phyloP scores from a whole-genome alignment of 2,797 vertebrate species.

The Tokudaia muenninki region DNA sequence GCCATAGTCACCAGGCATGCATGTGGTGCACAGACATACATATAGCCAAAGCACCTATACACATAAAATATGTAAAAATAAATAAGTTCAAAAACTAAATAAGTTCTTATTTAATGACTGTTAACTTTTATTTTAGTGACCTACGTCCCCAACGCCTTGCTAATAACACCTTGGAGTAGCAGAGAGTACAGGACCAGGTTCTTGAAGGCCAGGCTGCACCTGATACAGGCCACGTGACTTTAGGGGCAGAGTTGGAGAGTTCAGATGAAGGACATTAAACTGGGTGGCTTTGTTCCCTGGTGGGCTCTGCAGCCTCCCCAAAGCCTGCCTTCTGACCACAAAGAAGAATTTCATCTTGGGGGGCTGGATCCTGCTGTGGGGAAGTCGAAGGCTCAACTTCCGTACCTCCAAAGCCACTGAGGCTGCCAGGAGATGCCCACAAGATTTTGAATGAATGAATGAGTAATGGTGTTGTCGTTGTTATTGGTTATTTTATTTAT shows the following conservation, averaged over 20 bases:
- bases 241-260: not conserved
- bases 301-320: not conserved
- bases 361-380: too few species aligned
- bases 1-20: not conserved
- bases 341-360: rapidly evolving
- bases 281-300: not conserved
- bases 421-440: not conserved
- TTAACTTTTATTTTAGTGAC: not conserved
- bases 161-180: not conserved
- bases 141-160: not conserved
- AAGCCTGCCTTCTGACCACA: not conserved
- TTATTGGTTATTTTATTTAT: too few species aligned
- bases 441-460: not conserved
- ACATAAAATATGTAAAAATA: not conserved
- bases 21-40: not conserved
- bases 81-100: not conserved
- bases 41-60: not conserved
- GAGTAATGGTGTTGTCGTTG: too few species aligned
- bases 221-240: rapidly evolving
- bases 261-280: not conserved
- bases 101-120: not conserved
- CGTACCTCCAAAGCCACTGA: not conserved
- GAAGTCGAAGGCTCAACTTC: not conserved
- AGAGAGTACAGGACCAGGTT: rapidly evolving
- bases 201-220: rapidly evolving